Evolutionary conservation across 2,888 invertebrate genomes (phyloP), one percentile per base, ranked within the genome.

Genomic region (Synergus umbraculus): DNA sequence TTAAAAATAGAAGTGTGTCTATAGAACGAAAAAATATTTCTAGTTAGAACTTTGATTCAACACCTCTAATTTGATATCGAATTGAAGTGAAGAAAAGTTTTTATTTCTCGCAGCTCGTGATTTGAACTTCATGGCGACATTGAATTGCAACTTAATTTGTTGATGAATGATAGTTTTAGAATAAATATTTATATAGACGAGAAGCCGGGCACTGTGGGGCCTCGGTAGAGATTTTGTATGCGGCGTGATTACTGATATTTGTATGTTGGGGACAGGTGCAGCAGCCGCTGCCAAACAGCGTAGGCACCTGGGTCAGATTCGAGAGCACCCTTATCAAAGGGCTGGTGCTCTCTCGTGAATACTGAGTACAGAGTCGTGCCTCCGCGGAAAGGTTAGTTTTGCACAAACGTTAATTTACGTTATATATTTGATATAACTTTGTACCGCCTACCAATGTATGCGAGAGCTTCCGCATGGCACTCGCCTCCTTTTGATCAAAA

Each of bases 261-360:
- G 83, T 85, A 90, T 91, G 91, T 91, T 91, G 91, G 94, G 94
- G 95, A 95, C 95, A 97, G 96, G 97, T 96, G 96, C 96, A 95
- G 96, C 96, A 94, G 95, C 94, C 91, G 94, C 96, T 94, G 96
- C 96, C 92, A 96, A 96, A 93, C 95, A 95, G 93, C 94, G 96
- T 93, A 95, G 97, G 93, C 95, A 95, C 93, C 95, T 97, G 94
- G 95, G 96, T 94, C 96, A 97, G 93, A 95, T 96, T 94, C 95
- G 98, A 95, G 98, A 98, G 94, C 98, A 98, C 96, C 98, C 98
- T 94, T 98, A 98, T 96, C 97, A 97, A 95, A 97, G 98, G 95
- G 97, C 97, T 94, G 96, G 96, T 94, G 93, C 94, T 96, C 96
- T 96, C 95, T 96, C 94, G 92, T 93, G 93, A 93, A 92, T 90